phyloP scores from a whole-genome alignment of 2,888 invertebrate genomes.

The Mycogona germanica region DNA sequence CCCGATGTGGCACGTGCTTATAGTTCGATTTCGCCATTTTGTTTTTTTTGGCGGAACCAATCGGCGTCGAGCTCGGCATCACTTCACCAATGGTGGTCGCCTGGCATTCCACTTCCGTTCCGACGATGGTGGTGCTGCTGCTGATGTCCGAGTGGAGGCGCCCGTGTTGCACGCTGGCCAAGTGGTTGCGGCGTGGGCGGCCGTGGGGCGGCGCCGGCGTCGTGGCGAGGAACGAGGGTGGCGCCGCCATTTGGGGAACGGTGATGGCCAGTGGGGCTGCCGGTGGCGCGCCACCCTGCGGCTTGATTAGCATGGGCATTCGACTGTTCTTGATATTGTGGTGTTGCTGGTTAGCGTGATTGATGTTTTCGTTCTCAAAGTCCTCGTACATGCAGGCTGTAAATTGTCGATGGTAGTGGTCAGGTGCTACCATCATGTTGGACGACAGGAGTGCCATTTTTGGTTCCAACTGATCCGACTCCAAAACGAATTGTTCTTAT shows the following conservation, averaged over 20 bases:
- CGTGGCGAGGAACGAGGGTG: background rate
- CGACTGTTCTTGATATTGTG: no score
- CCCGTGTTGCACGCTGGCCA: background rate
- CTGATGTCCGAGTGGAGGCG: background rate
- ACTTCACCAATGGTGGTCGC: background rate
- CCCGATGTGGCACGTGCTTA: slow-evolving; percentile 27
- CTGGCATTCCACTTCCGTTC: background rate
- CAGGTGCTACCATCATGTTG: background rate
- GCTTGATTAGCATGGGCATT: no score
- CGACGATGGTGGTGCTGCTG: background rate
- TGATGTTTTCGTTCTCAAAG: slow-evolving; percentile 5
- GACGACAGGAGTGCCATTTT: background rate
- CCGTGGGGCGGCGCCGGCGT: background rate
- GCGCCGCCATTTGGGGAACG: background rate
- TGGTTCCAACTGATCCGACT: no score
- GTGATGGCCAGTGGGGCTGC: background rate
- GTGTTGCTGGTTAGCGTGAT: background rate
- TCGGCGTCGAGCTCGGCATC: slow-evolving; percentile 3
- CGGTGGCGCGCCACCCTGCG: no score
- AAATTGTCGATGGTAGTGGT: slow-evolving; percentile 8
- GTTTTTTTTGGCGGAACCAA: background rate
- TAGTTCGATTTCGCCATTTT: slow-evolving; percentile 18
- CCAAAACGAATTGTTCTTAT: no score
- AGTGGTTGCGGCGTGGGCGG: background rate
- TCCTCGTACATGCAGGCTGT: slow-evolving; percentile 17